Evolutionary conservation across 2,113 vertebrate genomes (phyloP).

Genomic region (Callorhinus ursinus): DNA sequence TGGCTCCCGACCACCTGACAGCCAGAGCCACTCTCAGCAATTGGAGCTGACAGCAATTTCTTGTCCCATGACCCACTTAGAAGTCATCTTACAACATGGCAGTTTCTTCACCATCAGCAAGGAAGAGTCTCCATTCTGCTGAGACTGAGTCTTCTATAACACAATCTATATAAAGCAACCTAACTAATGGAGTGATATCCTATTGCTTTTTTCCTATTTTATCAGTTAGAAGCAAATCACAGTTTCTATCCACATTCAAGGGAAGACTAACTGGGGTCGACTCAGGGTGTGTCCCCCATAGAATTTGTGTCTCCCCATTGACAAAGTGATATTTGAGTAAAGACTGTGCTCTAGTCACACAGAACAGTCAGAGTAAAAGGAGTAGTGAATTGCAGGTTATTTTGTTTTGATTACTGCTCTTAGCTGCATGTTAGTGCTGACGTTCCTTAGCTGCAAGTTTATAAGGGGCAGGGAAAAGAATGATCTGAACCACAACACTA

Average conservation of each 20-base stretch:
- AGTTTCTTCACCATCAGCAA: background rate
- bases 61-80: background rate
- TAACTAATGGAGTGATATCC: background rate
- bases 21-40: background rate
- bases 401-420: background rate
- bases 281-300: background rate
- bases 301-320: background rate
- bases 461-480: background rate
- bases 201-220: background rate
- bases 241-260: background rate
- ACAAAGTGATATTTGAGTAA: background rate
- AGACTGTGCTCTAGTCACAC: background rate
- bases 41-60: background rate
- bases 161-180: background rate
- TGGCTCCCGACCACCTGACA: background rate
- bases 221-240: background rate
- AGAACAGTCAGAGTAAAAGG: background rate
- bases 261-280: background rate
- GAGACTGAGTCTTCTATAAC: background rate
- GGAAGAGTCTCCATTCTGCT: background rate
- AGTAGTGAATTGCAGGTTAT: rapidly evolving
- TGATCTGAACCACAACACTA: background rate
- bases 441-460: background rate
- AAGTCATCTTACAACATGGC: background rate
- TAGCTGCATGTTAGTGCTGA: background rate